A percentile compares a stretch with the other conserved stretches of the same genome.
Conservation (phyloP, 23 tunicate species). For the Halocynthia aurantium region DNA sequence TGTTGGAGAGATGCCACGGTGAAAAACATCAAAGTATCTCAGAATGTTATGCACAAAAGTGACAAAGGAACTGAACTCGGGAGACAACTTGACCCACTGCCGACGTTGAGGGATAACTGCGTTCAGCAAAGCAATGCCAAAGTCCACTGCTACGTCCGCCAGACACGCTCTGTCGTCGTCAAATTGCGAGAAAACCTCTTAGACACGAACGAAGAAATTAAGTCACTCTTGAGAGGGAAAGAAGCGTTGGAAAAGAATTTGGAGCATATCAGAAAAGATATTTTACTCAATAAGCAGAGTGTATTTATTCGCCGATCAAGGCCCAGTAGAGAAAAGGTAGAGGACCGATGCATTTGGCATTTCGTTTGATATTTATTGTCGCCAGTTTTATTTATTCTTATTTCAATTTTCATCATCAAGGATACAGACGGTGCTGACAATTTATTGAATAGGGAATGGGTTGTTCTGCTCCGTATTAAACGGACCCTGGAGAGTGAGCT, state of each 20-base stretch:
- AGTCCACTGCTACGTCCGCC: constrained; percentile 58
- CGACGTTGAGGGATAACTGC: constrained; percentile 70
- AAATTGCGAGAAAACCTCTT: constrained; percentile 75
- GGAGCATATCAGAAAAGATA: constrained; percentile 96
- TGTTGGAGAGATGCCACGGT: constrained; percentile 90
- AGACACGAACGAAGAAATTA: constrained; percentile 95
- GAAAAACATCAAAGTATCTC: constrained; percentile 85
- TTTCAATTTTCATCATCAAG: constrained; percentile 6
- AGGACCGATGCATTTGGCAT: neutral
- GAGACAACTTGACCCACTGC: constrained; percentile 68
- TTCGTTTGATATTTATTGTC: neutral
- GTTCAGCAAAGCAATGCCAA: constrained; percentile 81
- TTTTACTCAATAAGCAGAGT: constrained; percentile 78
- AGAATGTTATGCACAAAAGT: constrained; percentile 72
- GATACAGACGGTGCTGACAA: constrained; percentile 72
- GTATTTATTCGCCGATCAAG: constrained; percentile 63
- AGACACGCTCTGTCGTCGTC: constrained; percentile 69
- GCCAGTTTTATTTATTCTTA: neutral
- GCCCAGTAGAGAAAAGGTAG: constrained; percentile 89
- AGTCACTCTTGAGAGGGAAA: constrained; percentile 73
- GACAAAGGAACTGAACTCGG: constrained; percentile 85
- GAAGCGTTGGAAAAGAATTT: constrained; percentile 80
- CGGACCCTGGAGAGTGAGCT: constrained; percentile 77
- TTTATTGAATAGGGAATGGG: constrained; percentile 61
- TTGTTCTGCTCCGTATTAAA: constrained; percentile 54